Evolutionary conservation across 2,888 invertebrate species (phyloP).

Genomic region (Cylindroiulus punctatus): DNA sequence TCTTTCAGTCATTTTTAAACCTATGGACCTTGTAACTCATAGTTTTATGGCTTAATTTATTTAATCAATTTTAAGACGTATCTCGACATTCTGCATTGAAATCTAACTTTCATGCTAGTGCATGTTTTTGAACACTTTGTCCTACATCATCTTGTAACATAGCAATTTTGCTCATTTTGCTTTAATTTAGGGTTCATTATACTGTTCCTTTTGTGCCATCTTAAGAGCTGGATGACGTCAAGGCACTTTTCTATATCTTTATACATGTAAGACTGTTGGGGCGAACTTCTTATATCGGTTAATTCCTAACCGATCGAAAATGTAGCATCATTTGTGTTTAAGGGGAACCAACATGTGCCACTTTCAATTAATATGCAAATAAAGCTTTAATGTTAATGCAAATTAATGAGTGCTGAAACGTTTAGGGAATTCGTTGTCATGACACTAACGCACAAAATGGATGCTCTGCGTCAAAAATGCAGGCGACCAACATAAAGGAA

Average conservation of each 20-base stretch:
- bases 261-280: neutral
- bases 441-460: neutral
- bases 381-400: conserved; percentile 47
- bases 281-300: neutral
- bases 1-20: too few species aligned
- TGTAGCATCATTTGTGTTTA: neutral
- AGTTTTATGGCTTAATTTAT: too few species aligned
- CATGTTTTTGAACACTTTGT: too few species aligned
- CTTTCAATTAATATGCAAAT: conserved; percentile 48
- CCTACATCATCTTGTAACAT: neutral
- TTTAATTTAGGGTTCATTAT: neutral
- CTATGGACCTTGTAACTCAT: too few species aligned
- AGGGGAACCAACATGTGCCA: conserved; percentile 46
- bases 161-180: neutral
- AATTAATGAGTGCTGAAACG: conserved; percentile 49
- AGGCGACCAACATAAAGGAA: neutral
- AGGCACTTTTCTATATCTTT: neutral
- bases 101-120: too few species aligned
- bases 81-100: too few species aligned
- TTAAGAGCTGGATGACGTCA: neutral
- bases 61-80: too few species aligned
- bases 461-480: neutral
- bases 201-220: neutral
- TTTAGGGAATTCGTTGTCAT: conserved; percentile 48
- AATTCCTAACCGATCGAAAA: conserved; percentile 18